A percentile compares a stretch with the other conserved stretches of the same genome.
These are phyloP conservation scores for Champsocephalus esox DNA, from an alignment of 2,797 vertebrate species.

Conservation along the genomic window DNA sequence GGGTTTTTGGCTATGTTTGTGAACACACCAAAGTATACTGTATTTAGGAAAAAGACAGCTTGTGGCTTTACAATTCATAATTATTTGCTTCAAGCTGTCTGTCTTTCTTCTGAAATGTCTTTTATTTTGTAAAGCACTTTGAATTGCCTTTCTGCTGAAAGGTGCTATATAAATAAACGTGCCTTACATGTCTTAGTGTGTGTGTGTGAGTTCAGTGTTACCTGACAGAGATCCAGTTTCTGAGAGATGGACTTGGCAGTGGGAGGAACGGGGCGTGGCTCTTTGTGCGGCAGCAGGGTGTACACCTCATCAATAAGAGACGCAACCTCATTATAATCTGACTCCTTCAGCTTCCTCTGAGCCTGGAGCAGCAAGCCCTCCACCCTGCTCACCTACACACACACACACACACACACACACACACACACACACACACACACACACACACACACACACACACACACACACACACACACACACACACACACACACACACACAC, in stretches of 20 bases:
- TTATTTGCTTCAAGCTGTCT: not conserved
- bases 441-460: no score
- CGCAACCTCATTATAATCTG: accelerated
- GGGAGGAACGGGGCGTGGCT: not conserved
- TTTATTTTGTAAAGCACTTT: no score
- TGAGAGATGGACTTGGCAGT: constrained; percentile 78
- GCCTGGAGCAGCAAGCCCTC: constrained; percentile 87
- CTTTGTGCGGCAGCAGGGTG: constrained; percentile 77
- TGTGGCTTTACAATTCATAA: not conserved
- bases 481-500: no score
- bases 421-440: no score
- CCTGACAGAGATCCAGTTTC: constrained; percentile 87
- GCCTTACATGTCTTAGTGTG: not conserved
- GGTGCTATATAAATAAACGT: no score
- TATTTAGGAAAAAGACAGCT: no score
- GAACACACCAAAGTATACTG: no score
- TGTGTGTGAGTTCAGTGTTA: constrained; percentile 41
- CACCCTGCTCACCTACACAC: constrained; percentile 85
- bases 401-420: no score
- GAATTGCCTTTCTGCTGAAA: no score
- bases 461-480: no score
- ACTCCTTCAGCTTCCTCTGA: constrained; percentile 76
- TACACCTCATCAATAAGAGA: constrained; percentile 78
- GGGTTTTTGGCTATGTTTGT: not conserved
- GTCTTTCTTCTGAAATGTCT: no score